Evolutionary conservation across 2,113 vertebrate genomes (phyloP), one percentile per base, ranked within the genome.

Genomic region (Rostratula benghalensis): DNA sequence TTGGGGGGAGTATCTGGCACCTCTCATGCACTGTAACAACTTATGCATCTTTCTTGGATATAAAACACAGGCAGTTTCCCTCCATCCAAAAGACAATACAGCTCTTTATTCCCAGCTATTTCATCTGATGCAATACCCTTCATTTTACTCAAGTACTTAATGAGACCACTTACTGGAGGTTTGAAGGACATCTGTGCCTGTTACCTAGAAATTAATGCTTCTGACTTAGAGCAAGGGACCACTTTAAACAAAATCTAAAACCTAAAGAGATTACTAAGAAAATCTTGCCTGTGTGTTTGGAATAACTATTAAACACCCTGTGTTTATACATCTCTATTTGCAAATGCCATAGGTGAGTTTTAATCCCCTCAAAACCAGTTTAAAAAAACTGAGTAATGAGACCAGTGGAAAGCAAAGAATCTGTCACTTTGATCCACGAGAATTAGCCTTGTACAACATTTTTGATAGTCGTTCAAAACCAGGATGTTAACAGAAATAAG

Each of bases 121-220:
- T 84, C 14, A 70, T 79, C 61, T 82, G 69, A 79, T 65, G 45
- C 37, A 87, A 76, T 35, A 82, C 23, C 15, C 57, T 65, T 92
- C 65, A 87, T 89, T 91, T 94, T 89, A 33, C 48, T 94, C 57
- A 87, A 76, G 78, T 59, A 85, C 35, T 89, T 95, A 83, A 87
- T 76, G 45, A 94, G 53, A 94, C 31, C 86, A 87, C 61, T 93
- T 94, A 75, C 18, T 43, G 23, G 53, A 91, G 28, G 10, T 87
- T 48, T 95, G 80, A 95, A 94, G 86, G 77, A 94, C 80, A 84
- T 69, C 69, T 84, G 19, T 76, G 57, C 20, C n/a, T 91, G 22
- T 84, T 82, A 84, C 80, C 60, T 89, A 73, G 56, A 93, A 93
- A 89, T 84, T 50, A 90, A 43, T 89, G 33, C 37, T 86, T 90